Percentiles rank a stretch among this genome's conserved stretches.
phyloP scores from a whole-genome alignment of 2,888 invertebrate species.

The Sminthurinus aureus region DNA sequence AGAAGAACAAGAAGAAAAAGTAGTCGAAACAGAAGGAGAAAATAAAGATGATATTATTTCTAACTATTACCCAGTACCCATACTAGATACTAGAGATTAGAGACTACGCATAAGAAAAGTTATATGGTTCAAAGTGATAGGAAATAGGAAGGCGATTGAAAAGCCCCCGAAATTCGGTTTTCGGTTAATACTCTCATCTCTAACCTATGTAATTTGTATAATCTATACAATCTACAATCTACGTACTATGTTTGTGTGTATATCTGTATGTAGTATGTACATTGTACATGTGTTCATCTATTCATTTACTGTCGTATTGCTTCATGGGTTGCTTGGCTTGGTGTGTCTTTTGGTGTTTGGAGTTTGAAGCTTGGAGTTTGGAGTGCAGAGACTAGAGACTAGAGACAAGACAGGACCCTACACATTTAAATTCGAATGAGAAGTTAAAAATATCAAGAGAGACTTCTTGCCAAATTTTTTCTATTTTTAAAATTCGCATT shows the following conservation, averaged over 20 bases:
- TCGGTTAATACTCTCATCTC: not conserved
- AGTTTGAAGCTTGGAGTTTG: too few relatives aligned
- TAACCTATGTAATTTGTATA: too few relatives aligned
- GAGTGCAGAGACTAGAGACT: too few relatives aligned
- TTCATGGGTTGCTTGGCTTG: too few relatives aligned
- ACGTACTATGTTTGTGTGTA: too few relatives aligned
- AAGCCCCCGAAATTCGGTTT: not conserved
- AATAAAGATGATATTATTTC: not conserved
- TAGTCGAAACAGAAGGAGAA: not conserved
- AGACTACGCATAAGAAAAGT: not conserved
- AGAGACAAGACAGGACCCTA: not conserved
- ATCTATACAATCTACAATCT: too few relatives aligned
- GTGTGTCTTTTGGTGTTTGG: too few relatives aligned
- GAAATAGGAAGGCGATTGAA: not conserved
- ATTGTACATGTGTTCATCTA: too few relatives aligned
- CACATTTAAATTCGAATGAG: not conserved
- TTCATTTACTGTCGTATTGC: too few relatives aligned
- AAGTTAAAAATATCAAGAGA: conserved; percentile 42
- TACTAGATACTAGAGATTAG: too few relatives aligned
- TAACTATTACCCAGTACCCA: too few relatives aligned
- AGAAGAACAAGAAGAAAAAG: not conserved
- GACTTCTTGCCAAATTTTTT: conserved; percentile 47
- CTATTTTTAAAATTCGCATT: conserved; percentile 43
- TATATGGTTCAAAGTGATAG: not conserved
- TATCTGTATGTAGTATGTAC: too few relatives aligned